Base-by-base conservation (phyloP, 2,797 vertebrate species). In the Buphagus erythrorhynchus region DNA sequence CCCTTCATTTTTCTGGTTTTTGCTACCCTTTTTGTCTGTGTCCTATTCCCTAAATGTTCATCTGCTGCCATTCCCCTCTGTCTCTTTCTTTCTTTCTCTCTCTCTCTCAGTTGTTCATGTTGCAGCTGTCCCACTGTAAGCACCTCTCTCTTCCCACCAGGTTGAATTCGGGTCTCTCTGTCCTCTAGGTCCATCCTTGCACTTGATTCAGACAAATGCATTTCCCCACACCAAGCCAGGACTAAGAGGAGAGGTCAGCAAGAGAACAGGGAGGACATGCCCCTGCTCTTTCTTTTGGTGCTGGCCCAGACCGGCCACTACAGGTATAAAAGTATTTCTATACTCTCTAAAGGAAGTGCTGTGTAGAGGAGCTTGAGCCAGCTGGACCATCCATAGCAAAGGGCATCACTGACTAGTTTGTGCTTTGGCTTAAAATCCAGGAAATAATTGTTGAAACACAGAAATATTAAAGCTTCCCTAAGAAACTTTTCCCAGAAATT, bases 391-490 rank as follows among this genome's bases (percentile, higher is more conserved):
- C 59, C 25, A 29, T 7, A 58, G 40, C 59, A 49, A 63, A 89
- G 16, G 36, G 22, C 29, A 63, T 52, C 61, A 77, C 1, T 14
- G 49, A 12, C 11, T 13, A 13, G 14, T 52, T 57, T 31, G 7
- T 77, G 6, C 49, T 90, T 71, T 38, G 24, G 58, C 26, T 77
- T 74, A 57, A 81, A 93, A 69, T 69, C 6, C 43, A 62, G 57
- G 29, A 77, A 77, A 74, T 74, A 46, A 25, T 74, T 49, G 11
- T 67, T 76, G 54, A 80, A 86, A 63, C 3, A 11, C 2, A 58
- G 69, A 78, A 81, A 55, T 62, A 54, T 11, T 74, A 65, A 91
- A 93, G n/a, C 22, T 85, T 83, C 52, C 67, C 45, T 57, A 14
- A 76, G 52, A 92, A 57, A 38, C 7, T 26, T 45, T 38, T 68